Conservation (phyloP, 92 coral and sea anemone genomes). For the Blastomussa wellsi region DNA sequence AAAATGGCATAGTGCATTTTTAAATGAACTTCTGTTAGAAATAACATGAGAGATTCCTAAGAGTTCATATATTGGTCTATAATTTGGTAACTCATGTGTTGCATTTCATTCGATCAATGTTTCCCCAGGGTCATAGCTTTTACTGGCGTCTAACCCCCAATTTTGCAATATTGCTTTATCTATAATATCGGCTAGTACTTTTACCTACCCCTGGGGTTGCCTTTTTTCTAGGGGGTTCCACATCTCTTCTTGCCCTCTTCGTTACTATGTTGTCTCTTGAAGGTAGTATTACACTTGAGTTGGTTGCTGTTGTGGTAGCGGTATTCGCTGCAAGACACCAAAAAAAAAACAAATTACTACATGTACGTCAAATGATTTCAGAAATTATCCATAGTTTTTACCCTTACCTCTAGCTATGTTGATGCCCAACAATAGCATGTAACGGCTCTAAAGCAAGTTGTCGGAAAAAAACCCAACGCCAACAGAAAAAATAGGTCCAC, state of each 20-base stretch:
- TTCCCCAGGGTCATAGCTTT: too few relatives aligned
- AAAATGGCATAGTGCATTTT: too few relatives aligned
- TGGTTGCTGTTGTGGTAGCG: conserved; percentile 9
- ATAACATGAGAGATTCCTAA: too few relatives aligned
- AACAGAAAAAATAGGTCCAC: too few relatives aligned
- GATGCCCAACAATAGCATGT: neutral
- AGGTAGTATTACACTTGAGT: neutral
- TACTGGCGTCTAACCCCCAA: neutral
- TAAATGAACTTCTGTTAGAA: too few relatives aligned
- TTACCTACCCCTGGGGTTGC: neutral
- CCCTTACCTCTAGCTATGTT: too few relatives aligned
- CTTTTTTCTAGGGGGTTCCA: conserved; percentile 5
- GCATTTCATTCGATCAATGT: too few relatives aligned
- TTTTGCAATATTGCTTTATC: too few relatives aligned
- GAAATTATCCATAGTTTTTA: neutral
- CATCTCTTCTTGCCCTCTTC: conserved; percentile 3
- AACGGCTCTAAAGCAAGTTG: neutral
- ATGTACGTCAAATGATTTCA: neutral
- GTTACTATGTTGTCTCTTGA: neutral
- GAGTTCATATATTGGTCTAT: neutral
- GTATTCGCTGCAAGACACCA: conserved; percentile 6
- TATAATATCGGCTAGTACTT: too few relatives aligned
- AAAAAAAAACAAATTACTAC: neutral
- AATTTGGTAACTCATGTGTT: neutral
- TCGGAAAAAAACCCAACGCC: too few relatives aligned